phyloP scores from a whole-genome alignment of 2,888 invertebrate genomes.

The Operophtera brumata region DNA sequence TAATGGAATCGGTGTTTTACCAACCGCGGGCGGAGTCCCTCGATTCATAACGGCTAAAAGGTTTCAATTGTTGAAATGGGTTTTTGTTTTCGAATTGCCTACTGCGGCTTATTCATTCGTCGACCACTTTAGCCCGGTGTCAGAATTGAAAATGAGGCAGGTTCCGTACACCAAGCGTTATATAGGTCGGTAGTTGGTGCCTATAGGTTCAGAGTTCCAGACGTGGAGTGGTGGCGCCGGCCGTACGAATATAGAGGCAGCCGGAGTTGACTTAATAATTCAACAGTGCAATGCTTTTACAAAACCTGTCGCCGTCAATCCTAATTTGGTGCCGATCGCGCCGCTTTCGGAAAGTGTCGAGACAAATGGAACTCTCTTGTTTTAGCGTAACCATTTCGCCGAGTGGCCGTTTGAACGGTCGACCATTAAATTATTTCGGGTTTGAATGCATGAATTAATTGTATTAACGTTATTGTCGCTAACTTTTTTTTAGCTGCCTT shows the following conservation, averaged over 20 bases:
- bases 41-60: slow-evolving; percentile 42
- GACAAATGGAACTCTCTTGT: slow-evolving; percentile 76
- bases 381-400: slow-evolving; percentile 46
- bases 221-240: slow-evolving; percentile 51
- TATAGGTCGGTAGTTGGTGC: slow-evolving; percentile 45
- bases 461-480: background rate
- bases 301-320: slow-evolving; percentile 80
- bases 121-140: slow-evolving; percentile 70
- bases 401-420: slow-evolving; percentile 25
- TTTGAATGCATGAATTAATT: slow-evolving; percentile 15
- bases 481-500: too few species aligned
- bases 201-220: slow-evolving; percentile 50
- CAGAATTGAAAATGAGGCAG: slow-evolving; percentile 74
- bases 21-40: slow-evolving; percentile 24
- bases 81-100: slow-evolving; percentile 50
- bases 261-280: slow-evolving; percentile 77
- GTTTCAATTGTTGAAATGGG: slow-evolving; percentile 43
- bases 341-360: slow-evolving; percentile 75
- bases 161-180: slow-evolving; percentile 67
- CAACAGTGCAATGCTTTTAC: slow-evolving; percentile 81
- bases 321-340: slow-evolving; percentile 77
- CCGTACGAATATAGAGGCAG: slow-evolving; percentile 73
- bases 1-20: slow-evolving; percentile 30
- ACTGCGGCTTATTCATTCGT: slow-evolving; percentile 59
- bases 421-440: slow-evolving; percentile 15